These are phyloP conservation scores for Sebastes reedi DNA, from an alignment of 2,797 vertebrate genomes.

Conservation along the genomic window DNA sequence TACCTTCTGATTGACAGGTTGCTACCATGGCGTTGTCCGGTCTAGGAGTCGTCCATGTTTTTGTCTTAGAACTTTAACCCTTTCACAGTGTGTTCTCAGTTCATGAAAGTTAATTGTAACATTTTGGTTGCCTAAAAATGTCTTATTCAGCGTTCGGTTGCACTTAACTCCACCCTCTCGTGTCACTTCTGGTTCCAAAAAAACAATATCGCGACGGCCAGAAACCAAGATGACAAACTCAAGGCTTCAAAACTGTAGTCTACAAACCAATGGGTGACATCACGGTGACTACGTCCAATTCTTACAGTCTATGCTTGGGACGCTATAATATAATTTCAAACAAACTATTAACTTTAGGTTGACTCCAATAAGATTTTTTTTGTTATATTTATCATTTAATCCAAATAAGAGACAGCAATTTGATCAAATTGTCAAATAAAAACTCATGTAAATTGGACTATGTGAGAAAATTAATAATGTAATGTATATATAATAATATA, in stretches of 20 bases:
- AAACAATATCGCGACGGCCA: background rate
- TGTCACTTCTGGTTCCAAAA: background rate
- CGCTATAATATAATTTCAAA: background rate
- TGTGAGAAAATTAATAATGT: background rate
- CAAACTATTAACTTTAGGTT: background rate
- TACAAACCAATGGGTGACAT: background rate
- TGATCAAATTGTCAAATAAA: background rate
- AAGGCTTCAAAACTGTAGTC: too few species aligned
- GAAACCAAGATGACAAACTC: background rate
- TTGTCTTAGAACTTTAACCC: background rate
- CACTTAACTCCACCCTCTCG: background rate
- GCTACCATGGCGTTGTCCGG: fast-evolving
- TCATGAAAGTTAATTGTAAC: background rate
- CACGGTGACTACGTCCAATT: background rate
- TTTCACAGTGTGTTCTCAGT: background rate
- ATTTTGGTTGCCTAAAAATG: too few species aligned
- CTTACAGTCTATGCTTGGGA: background rate
- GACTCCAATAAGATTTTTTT: background rate
- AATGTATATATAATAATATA: too few species aligned
- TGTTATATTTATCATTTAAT: background rate
- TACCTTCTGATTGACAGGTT: background rate
- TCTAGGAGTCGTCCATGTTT: fast-evolving
- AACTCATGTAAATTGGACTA: too few species aligned
- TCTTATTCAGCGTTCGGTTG: too few species aligned
- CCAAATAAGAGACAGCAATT: background rate